These are phyloP conservation scores for Choristoneura rosaceana DNA, from an alignment of 2,888 invertebrate genomes.

Conservation along the genomic window DNA sequence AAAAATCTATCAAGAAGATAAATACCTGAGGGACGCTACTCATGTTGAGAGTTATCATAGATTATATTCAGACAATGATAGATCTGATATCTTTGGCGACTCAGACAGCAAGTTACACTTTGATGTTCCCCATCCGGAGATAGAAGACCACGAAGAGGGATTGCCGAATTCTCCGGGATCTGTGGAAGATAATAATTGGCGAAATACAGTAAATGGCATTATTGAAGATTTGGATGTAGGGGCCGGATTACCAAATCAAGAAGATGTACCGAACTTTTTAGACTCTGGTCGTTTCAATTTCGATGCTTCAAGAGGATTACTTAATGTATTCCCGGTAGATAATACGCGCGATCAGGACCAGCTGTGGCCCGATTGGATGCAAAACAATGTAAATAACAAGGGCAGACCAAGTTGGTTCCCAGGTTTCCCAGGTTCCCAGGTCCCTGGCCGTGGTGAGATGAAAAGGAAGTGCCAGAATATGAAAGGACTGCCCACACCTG, in stretches of 20 bases:
- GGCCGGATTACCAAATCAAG: background rate
- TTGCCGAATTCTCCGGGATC: constrained; percentile 4
- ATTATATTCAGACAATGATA: constrained; percentile 25
- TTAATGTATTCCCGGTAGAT: background rate
- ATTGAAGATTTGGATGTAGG: background rate
- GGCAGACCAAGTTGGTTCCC: background rate
- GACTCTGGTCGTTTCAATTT: too few relatives aligned
- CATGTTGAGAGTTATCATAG: constrained; percentile 30
- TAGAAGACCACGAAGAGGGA: background rate
- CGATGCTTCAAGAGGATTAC: background rate
- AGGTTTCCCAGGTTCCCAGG: too few relatives aligned
- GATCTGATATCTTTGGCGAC: constrained; percentile 20
- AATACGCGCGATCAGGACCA: background rate
- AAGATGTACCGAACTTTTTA: too few relatives aligned
- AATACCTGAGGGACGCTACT: constrained; percentile 2
- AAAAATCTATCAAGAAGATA: constrained; percentile 21
- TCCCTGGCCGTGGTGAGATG: background rate
- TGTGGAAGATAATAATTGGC: background rate
- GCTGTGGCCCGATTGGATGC: background rate
- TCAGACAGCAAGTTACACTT: background rate
- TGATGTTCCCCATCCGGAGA: constrained; percentile 1
- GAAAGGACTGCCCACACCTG: constrained; percentile 27
- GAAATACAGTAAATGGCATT: background rate
- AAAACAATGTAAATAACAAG: background rate
- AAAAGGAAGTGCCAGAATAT: constrained; percentile 15